Evolutionary conservation across 2,797 vertebrate species (phyloP), one percentile per base, ranked within the genome.

Genomic region (Moxostoma hubbsi): DNA sequence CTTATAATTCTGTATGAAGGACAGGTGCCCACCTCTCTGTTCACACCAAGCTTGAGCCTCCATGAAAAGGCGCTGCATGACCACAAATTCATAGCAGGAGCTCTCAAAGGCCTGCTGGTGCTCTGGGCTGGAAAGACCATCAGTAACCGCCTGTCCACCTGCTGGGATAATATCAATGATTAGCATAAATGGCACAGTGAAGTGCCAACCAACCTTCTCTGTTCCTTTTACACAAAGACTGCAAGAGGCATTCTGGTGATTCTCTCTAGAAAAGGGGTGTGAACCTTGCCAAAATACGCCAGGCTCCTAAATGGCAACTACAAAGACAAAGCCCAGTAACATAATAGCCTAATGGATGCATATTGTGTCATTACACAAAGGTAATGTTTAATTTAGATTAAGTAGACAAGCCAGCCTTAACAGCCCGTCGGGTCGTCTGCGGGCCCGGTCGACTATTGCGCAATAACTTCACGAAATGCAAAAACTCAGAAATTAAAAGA

Each of bases 21-120:
- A 92, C 9, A 99, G 82, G 68, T 98, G 97, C 65, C 97, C 96
- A n/a, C 96, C 96, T 0, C 92, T 93, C 85, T 87, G 92, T 89
- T 98, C 96, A 67, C 97, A 98, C 96, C 97, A 98, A 18, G 88
- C 89, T 90, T 99, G 95, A 69, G 96, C 96, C 5, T 85, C 85
- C 0, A 73, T 86, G 84, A 97, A 97, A 46, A 93, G 89, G 9
- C 10, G 89, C 82, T 90, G 86, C 5, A 95, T 84, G 12, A 76
- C 83, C 69, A 96, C 93, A 92, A 97, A 94, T 77, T 98, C 95
- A 7, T 96, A 98, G 83, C 97, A 99, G 0, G 95, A 95, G 7
- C 75, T 85, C 2, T 94, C 92, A 81, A 97, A 98, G 81, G 88
- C 83, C 81, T 94, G 86, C 86, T 97, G 96, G 80, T 91, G 82